Evolutionary conservation across 2,888 invertebrate species (phyloP).

Genomic region (Lochmaea capreae): DNA sequence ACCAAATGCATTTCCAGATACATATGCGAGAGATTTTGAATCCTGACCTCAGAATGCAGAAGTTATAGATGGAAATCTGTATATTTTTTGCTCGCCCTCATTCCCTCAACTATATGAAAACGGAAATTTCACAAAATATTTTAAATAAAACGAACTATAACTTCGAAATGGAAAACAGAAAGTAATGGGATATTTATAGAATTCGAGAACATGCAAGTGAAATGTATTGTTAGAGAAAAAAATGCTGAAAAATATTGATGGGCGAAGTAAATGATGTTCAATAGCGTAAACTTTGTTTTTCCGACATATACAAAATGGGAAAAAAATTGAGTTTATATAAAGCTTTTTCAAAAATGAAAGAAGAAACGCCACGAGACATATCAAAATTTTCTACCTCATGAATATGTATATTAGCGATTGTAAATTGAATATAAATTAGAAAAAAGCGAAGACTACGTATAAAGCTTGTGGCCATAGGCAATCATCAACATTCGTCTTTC

Average conservation of each 20-base stretch:
- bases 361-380: neutral
- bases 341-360: too few species aligned
- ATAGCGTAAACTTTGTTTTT: too few species aligned
- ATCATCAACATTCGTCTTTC: neutral
- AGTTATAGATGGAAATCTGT: conserved; percentile 2
- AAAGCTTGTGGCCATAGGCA: neutral
- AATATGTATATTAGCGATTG: neutral
- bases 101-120: neutral
- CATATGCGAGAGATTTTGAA: neutral
- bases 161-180: neutral
- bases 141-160: conserved; percentile 2
- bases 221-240: neutral
- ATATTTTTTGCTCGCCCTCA: neutral
- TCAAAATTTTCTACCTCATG: neutral
- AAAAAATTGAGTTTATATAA: neutral
- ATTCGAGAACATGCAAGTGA: neutral
- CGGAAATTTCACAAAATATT: neutral
- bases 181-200: neutral
- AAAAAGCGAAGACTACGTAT: neutral
- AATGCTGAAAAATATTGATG: too few species aligned
- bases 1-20: neutral
- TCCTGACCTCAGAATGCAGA: neutral
- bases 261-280: too few species aligned
- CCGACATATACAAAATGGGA: too few species aligned
- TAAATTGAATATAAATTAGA: neutral